phyloP scores from a whole-genome alignment of 1,140 invertebrate species.

The Pissodes strobi region DNA sequence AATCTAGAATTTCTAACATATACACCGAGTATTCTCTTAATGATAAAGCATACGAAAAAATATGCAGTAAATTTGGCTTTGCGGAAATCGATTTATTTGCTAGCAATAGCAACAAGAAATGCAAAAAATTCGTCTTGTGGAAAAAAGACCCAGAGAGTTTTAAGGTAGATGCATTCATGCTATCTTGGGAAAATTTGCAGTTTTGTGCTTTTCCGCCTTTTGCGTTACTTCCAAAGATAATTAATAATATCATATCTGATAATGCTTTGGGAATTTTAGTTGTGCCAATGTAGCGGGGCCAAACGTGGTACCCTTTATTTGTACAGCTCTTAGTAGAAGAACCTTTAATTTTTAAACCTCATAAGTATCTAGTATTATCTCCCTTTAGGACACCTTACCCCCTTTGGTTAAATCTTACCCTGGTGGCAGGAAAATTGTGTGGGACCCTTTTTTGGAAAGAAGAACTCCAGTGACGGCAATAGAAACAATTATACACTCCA shows the following conservation, averaged over 20 bases:
- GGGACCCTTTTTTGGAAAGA: background rate
- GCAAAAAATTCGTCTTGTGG: background rate
- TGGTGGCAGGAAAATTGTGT: constrained; percentile 5
- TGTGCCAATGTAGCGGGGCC: background rate
- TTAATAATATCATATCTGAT: too few relatives aligned
- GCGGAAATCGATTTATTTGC: too few relatives aligned
- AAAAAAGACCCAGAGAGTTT: constrained; percentile 2
- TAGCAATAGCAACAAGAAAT: background rate
- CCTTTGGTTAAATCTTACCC: background rate
- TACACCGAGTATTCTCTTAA: constrained; percentile 3
- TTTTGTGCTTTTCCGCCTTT: too few relatives aligned
- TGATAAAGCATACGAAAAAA: constrained; percentile 1
- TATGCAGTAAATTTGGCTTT: constrained; percentile 5
- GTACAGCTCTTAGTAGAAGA: too few relatives aligned
- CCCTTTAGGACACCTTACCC: background rate
- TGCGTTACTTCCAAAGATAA: too few relatives aligned
- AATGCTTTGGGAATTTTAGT: constrained; percentile 1
- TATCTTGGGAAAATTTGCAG: too few relatives aligned
- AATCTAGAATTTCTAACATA: constrained; percentile 9
- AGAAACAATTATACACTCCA: constrained; percentile 3
- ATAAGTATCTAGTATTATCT: background rate
- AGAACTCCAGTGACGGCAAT: too few relatives aligned
- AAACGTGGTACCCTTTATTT: constrained; percentile 1
- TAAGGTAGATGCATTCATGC: constrained; percentile 4
- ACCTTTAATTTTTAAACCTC: too few relatives aligned